phyloP scores from a whole-genome alignment of 53 echinoderm and acorn worm genomes.

The Astropecten irregularis region DNA sequence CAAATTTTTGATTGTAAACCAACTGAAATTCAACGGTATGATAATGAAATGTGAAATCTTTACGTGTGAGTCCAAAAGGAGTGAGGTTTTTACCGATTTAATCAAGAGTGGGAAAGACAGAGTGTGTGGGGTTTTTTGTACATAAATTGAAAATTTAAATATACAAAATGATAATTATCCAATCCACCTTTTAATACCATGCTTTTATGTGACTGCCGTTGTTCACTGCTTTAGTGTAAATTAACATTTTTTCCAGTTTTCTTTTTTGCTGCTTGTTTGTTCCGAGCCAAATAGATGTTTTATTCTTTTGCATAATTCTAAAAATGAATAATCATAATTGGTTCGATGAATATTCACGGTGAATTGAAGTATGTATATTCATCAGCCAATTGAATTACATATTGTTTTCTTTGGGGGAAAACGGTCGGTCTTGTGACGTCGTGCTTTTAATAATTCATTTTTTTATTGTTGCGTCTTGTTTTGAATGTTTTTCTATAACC shows the following conservation, averaged over 20 bases:
- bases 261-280: conserved; percentile 42
- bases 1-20: neutral
- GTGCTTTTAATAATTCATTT: conserved; percentile 1
- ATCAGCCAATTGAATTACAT: too few species aligned
- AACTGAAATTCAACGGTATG: conserved; percentile 24
- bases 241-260: neutral
- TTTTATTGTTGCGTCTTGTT: neutral
- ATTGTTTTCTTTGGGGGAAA: too few species aligned
- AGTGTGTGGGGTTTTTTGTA: conserved; percentile 26
- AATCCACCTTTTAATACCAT: conserved; percentile 45
- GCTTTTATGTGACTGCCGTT: conserved; percentile 37
- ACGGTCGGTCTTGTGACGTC: too few species aligned
- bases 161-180: conserved; percentile 37
- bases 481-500: neutral
- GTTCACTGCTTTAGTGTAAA: conserved; percentile 43
- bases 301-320: neutral
- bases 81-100: neutral
- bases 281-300: conserved; percentile 22
- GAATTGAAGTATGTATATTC: too few species aligned
- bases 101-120: neutral
- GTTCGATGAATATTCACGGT: neutral
- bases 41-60: neutral
- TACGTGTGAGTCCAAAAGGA: neutral
- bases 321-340: neutral
- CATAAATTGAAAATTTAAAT: conserved; percentile 20